Evolutionary conservation across 2,888 invertebrate species (phyloP), one percentile per base, ranked within the genome.

Genomic region (Leuctra nigra): DNA sequence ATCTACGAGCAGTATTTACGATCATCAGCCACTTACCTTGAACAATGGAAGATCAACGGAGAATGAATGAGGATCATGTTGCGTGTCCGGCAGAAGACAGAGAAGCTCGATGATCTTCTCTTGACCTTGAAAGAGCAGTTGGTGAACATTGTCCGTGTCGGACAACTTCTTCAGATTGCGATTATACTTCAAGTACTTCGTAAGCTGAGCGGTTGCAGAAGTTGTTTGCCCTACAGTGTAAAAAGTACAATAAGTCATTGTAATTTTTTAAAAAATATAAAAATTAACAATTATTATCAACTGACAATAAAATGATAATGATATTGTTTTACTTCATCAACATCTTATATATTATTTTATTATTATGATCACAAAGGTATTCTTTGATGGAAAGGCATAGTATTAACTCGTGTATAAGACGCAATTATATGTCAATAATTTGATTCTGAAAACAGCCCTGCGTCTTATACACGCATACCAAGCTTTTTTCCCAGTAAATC

Each of bases 41-140:
- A 78, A 77, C 60, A 75, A 71, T 36, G 80, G 68, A n/a, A 85
- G 77, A 66, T 88, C 88, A 0, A 86, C 78, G 7, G 76, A 75
- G 64, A 88, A 84, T 0, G 84, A 80, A 46, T 72, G 73, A 0
- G 79, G 79, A 66, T 86, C 84, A 69, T 88, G 87, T 59, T 77
- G 73, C 0, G 83, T 75, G 3, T 69, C 67, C 1, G 87, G 87
- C 68, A 83, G 67, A 50, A 69, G 68, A 50, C 70, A 68, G 16
- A 83, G 67, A 39, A 73, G 66, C 13, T 76, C 72, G 1, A 77
- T 71, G 53, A 83, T 76, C 23, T 69, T 68, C 59, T 71, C 64
- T 24, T 63, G 55, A 1, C 72, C 72, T 13, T 61, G 57, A 56
- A 65, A 63, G 20, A 73, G 59, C 60, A 56, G 66, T 47, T 68